These are phyloP conservation scores for Megalonaias nervosa DNA, from an alignment of 1,140 invertebrate genomes.

Conservation along the genomic window DNA sequence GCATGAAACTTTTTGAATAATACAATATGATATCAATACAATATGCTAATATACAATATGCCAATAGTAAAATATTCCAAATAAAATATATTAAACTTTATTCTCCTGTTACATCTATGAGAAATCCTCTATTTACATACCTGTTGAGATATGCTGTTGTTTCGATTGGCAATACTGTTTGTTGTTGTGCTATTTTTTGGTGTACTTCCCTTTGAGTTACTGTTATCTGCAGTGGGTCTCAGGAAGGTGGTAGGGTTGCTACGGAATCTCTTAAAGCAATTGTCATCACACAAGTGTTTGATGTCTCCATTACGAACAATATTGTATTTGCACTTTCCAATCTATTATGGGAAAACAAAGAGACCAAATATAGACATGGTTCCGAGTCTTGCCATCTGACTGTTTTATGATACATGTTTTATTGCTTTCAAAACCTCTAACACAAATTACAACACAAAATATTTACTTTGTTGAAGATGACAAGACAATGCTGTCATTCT, in stretches of 20 bases:
- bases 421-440: not conserved
- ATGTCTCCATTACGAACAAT: constrained; percentile 71
- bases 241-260: constrained; percentile 63
- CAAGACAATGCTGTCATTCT: not conserved
- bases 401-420: not conserved
- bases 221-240: constrained; percentile 22
- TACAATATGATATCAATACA: too few relatives aligned
- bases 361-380: constrained; percentile 4
- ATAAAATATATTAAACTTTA: too few relatives aligned
- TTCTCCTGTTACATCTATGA: too few relatives aligned
- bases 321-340: constrained; percentile 72
- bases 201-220: not conserved
- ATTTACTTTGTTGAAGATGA: not conserved
- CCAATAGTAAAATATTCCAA: too few relatives aligned
- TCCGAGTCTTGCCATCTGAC: not conserved
- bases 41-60: too few relatives aligned
- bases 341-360: constrained; percentile 54
- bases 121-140: too few relatives aligned
- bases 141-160: too few relatives aligned
- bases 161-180: not conserved
- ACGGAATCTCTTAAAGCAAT: constrained; percentile 74
- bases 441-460: not conserved
- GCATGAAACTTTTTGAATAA: too few relatives aligned
- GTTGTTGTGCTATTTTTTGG: not conserved
- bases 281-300: constrained; percentile 71